A percentile compares a stretch with the other conserved stretches of the same genome.
These are phyloP conservation scores for Bergia sp. DNA, from an alignment of 92 coral and sea anemone genomes.

Conservation along the genomic window DNA sequence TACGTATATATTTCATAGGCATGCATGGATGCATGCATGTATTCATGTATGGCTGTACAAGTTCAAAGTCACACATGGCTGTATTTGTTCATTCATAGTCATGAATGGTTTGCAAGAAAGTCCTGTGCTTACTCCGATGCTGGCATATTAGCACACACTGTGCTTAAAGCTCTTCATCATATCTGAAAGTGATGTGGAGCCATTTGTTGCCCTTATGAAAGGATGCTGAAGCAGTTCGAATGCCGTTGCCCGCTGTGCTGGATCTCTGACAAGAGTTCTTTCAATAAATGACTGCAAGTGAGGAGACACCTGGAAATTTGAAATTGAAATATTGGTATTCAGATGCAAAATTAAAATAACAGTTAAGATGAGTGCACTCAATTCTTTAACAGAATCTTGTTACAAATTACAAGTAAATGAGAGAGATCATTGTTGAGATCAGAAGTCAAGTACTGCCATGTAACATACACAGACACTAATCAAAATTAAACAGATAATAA, in stretches of 20 bases:
- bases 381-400: too few relatives aligned
- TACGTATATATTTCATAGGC: not conserved
- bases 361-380: too few relatives aligned
- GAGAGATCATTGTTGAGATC: too few relatives aligned
- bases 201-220: conserved; percentile 73
- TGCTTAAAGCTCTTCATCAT: conserved; percentile 94
- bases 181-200: conserved; percentile 79
- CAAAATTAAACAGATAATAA: not conserved
- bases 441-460: not conserved
- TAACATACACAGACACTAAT: not conserved
- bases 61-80: not conserved
- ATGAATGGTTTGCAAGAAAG: not conserved
- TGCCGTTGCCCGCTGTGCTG: conserved; percentile 87
- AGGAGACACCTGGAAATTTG: conserved; percentile 76
- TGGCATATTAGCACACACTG: conserved; percentile 81
- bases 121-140: not conserved
- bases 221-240: conserved; percentile 95
- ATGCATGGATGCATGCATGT: not conserved
- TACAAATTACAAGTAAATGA: too few relatives aligned
- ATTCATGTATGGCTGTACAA: not conserved
- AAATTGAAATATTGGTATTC: not conserved
- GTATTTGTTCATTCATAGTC: not conserved
- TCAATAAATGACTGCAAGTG: conserved; percentile 85
- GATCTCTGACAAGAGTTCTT: conserved; percentile 86
- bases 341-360: not conserved